Base-by-base conservation (phyloP, 2,113 vertebrate genomes). In the Mixornis gularis region DNA sequence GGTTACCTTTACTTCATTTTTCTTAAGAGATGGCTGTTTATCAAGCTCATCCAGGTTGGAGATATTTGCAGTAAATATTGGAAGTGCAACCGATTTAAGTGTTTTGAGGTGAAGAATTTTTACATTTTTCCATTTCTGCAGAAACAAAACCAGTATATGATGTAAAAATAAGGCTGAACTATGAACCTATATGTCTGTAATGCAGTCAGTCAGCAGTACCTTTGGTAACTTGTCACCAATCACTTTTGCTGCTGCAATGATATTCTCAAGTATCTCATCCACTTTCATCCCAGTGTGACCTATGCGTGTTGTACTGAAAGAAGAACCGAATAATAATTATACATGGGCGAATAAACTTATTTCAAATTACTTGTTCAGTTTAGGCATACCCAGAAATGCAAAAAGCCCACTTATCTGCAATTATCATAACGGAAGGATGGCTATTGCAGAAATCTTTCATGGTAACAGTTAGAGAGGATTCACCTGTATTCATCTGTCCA, bases 71-170 rank as follows among this genome's bases (percentile, higher is more conserved):
- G 92, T 98, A 95, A 97, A 99, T 95, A 99, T 92, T 9, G 99
- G 98, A 91, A 99, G 97, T 0, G 98, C 97, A 69, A 98, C 97
- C 0, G 99, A 99, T 5, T 94, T 96, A 24, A 95, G 86, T 38
- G 98, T 99, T 97, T 99, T 99, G 38, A 99, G 46, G 66, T 99
- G 99, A 95, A 99, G 97, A 52, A 98, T 25, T 96, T 99, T 99
- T 5, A 99, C 94, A 53, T 97, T 96, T 17, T 96, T 97, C 94
- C 98, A 98, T 68, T 97, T 98, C 98, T 99, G 96, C 26, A 94
- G 71, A 32, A 78, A 76, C 6, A 91, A 83, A 51, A 18, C 0
- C 18, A 79, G 30, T 24, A 1, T 2, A 19, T 66, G 29, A 80
- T 11, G 12, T 58, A 65, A 79, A 73, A 87, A 34, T 15, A 77